A percentile compares a stretch with the other conserved stretches of the same genome.
These are phyloP conservation scores for Apis mellifera DNA, from an alignment of 1,140 invertebrate species.

Conservation along the genomic window Amel_HAv3.1 CM009939.2:9227501-9228000, in stretches of 20 bases:
- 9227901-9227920: no score
- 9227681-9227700: conserved; percentile 72
- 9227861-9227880: no score
- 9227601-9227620: conserved; percentile 16
- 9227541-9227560: background rate
- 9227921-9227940: no score
- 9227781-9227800: conserved; percentile 61
- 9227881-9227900: background rate
- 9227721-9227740: conserved; percentile 71
- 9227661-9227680: conserved; percentile 54
- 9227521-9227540: background rate
- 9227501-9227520: background rate
- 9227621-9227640: conserved; percentile 54
- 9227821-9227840: background rate
- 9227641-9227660: conserved; percentile 60
- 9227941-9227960: no score
- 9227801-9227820: background rate
- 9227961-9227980: no score
- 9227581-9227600: background rate
- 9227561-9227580: background rate
- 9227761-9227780: conserved; percentile 21
- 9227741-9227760: conserved; percentile 68
- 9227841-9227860: background rate
- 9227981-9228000: no score
- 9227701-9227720: conserved; percentile 69